Evolutionary conservation across 2,113 vertebrate genomes (phyloP).

Genomic region (Phalacrocorax carbo): DNA sequence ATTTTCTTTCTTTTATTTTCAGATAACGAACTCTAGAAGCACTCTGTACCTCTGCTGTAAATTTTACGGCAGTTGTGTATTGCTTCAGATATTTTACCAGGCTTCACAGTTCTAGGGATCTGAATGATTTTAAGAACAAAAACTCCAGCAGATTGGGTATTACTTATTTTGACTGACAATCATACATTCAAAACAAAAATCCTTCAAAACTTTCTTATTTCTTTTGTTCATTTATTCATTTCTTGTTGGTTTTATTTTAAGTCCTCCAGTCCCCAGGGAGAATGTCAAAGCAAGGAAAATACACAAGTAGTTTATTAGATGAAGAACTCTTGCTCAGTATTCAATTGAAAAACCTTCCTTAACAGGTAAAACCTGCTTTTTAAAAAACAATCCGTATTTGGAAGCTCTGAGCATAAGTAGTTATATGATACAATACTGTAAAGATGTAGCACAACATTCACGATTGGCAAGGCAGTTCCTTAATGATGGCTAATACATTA

Average conservation of each 20-base stretch:
- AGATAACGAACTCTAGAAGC: neutral
- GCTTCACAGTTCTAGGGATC: neutral
- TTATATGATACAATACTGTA: neutral
- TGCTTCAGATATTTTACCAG: neutral
- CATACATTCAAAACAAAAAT: neutral
- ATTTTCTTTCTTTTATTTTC: slow-evolving; percentile 34
- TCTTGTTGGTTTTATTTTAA: neutral
- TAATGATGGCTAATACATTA: slow-evolving; percentile 16
- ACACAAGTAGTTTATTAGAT: slow-evolving; percentile 9
- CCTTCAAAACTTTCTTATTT: neutral
- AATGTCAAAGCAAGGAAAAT: slow-evolving; percentile 43
- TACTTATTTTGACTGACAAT: slow-evolving; percentile 5
- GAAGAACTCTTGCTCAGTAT: slow-evolving; percentile 8
- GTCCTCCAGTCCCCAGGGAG: neutral
- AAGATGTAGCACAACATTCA: neutral
- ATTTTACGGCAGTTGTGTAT: neutral
- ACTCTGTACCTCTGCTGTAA: neutral
- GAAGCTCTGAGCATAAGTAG: slow-evolving; percentile 4
- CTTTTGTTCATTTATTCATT: neutral
- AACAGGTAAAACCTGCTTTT: slow-evolving; percentile 65
- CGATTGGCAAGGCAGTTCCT: neutral
- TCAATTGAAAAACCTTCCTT: neutral
- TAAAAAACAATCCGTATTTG: slow-evolving; percentile 55
- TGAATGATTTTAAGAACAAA: neutral
- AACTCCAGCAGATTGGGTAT: neutral